Evolutionary conservation across 2,113 vertebrate genomes (phyloP).

Genomic region (Salvator merianae): DNA sequence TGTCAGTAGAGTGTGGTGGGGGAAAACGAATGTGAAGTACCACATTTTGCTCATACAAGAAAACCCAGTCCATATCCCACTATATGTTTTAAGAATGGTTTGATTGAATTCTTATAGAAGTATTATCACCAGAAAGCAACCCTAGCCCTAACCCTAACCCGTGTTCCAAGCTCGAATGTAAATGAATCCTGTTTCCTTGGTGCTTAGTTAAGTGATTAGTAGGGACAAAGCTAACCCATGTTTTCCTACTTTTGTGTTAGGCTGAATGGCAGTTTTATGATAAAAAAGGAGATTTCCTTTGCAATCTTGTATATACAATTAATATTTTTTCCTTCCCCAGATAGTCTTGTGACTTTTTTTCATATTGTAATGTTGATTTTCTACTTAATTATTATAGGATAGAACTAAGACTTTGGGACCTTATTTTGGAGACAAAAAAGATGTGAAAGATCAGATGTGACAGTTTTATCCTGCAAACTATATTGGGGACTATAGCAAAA

Average conservation of each 20-base stretch:
- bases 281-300: background rate
- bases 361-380: background rate
- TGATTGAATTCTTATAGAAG: background rate
- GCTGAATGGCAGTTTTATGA: background rate
- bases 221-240: background rate
- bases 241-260: background rate
- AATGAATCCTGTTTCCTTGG: background rate
- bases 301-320: background rate
- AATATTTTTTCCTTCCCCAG: background rate
- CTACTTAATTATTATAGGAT: background rate
- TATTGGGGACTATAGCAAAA: background rate
- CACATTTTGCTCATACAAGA: background rate
- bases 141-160: no score
- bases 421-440: background rate
- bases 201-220: background rate
- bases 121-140: background rate
- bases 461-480: background rate
- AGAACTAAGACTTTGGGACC: background rate
- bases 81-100: conserved; percentile 1
- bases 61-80: background rate
- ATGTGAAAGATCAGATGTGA: background rate
- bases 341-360: background rate
- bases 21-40: background rate
- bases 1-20: background rate
- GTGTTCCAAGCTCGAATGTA: background rate